Evolutionary conservation across 1,140 invertebrate species (phyloP), one percentile per base, ranked within the genome.

Genomic region (Hyphantria cunea): DNA sequence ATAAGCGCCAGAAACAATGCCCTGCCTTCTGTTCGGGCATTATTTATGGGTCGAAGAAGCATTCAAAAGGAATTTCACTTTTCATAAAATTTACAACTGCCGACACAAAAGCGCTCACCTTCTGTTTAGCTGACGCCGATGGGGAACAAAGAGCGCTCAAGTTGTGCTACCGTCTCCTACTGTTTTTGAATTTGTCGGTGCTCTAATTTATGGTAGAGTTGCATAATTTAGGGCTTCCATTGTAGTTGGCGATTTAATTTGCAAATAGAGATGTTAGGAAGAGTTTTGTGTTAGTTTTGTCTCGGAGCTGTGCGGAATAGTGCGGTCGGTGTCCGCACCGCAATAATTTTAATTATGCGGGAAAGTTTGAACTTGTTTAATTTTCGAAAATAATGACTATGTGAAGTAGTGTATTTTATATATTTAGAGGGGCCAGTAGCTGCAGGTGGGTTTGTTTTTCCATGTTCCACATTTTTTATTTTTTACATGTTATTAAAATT

Each of bases 11-110:
- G 83, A 88, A 86, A 90, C 88, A 90, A 90, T 88, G 73, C 72
- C 80, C 69, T 77, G 82, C 81, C 76, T 82, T 75, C 80, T 84
- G 78, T 88, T 84, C 80, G 72, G 67, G 77, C 70, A 82, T 89
- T 85, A 90, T 90, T 90, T 90, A 90, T 90, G 85, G 80, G 67
- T 65, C 77, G 76, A 80, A 84, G 66, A 72, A 74, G 77, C 72
- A 79, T 88, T 90, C 84, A 83, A 87, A 89, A 87, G 86, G 88
- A 88, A 90, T 90, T 90, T 90, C 85, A 90, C 86, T 90, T 90
- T 90, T 90, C 86, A 89, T 82, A 88, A 90, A 90, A 90, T 90
- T 90, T 89, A 88, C 86, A 90, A 90, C 84, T 86, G 72, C 64
- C 62, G 55, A 78, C 73, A 89, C 85, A 89, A 89, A 82, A 78